These are phyloP conservation scores for Capra hircus DNA, from an alignment of 2,113 vertebrate species.

Conservation along the genomic window DNA sequence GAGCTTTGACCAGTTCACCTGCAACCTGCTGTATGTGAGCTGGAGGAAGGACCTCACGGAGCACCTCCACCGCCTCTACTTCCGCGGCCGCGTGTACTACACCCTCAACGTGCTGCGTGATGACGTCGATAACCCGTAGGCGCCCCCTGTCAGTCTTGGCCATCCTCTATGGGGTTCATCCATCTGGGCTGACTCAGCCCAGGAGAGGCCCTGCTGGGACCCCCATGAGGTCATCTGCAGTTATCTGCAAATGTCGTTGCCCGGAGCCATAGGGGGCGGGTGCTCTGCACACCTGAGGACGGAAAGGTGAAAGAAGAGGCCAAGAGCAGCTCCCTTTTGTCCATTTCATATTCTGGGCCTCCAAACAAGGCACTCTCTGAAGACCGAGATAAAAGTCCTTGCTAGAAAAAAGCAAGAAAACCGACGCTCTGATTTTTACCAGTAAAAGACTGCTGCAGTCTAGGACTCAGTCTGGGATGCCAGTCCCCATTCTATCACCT, in stretches of 20 bases:
- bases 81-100: constrained; percentile 93
- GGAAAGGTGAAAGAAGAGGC: neutral
- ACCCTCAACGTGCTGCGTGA: constrained; percentile 89
- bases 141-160: neutral
- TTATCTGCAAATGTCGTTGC: neutral
- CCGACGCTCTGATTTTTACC: neutral
- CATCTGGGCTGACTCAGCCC: neutral
- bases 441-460: neutral
- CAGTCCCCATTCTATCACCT: neutral
- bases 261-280: accelerated
- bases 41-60: constrained; percentile 94
- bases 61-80: constrained; percentile 91
- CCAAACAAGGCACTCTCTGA: neutral
- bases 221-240: neutral
- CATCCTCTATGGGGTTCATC: accelerated
- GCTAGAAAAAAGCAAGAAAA: neutral
- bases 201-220: neutral
- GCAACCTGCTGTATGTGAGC: constrained; percentile 91
- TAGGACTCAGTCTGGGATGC: neutral
- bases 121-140: constrained; percentile 96
- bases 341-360: neutral
- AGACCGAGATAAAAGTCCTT: neutral
- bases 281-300: neutral
- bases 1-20: constrained; percentile 94
- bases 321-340: neutral